phyloP scores from a whole-genome alignment of 2,113 vertebrate species.

The Haemorhous mexicanus region DNA sequence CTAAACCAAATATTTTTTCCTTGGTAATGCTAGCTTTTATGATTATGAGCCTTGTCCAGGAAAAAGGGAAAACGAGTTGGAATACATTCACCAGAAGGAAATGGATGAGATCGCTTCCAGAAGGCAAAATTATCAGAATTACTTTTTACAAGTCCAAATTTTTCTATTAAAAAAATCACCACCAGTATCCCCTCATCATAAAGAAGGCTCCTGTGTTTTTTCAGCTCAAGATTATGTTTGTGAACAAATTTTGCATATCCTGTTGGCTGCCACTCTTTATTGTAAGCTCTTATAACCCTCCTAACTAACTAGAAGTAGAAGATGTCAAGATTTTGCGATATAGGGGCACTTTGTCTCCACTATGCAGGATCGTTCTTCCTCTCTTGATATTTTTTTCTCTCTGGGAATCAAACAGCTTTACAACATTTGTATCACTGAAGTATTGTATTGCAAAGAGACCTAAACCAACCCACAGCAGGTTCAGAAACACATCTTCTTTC shows the following conservation, averaged over 20 bases:
- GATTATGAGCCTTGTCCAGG: background rate
- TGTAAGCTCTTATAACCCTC: background rate
- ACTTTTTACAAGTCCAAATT: background rate
- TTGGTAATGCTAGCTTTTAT: background rate
- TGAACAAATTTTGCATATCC: background rate
- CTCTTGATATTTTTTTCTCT: background rate
- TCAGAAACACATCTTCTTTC: background rate
- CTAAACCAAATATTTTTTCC: background rate
- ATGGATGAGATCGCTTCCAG: background rate
- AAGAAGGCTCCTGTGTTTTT: background rate
- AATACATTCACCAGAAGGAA: background rate
- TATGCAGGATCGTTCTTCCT: background rate
- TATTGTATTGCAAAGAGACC: background rate
- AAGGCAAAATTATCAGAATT: background rate
- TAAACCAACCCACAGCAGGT: background rate
- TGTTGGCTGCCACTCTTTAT: background rate
- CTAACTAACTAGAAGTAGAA: background rate
- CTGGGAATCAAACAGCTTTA: background rate
- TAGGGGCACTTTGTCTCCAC: background rate
- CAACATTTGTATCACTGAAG: background rate
- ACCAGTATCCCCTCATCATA: background rate
- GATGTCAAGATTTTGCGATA: background rate
- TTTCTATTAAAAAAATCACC: background rate
- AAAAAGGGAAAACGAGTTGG: background rate
- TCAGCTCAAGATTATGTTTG: background rate